Conservation (phyloP, 2,888 invertebrate species). For the Geophilus truncorum region DNA sequence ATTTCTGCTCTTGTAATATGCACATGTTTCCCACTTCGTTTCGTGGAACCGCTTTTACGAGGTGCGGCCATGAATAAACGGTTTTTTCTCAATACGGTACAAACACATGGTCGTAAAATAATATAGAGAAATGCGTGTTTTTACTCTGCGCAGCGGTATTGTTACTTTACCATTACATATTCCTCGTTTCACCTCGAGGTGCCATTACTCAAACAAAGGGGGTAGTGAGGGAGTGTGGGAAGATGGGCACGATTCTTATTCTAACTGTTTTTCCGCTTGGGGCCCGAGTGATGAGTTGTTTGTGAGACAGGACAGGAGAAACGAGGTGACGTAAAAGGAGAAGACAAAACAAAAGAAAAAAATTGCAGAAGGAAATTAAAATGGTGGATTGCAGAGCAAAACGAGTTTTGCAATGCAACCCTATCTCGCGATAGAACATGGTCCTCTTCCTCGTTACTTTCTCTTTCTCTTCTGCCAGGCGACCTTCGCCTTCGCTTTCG, state of each 20-base stretch:
- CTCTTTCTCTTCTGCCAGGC: not conserved
- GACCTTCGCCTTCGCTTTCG: constrained; percentile 21
- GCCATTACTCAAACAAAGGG: not conserved
- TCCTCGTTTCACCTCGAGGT: not conserved
- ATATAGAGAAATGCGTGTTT: not conserved
- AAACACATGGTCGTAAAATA: constrained; percentile 6
- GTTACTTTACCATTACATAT: not conserved
- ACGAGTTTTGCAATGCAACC: not conserved
- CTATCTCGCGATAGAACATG: not conserved
- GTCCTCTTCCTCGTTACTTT: constrained; percentile 17
- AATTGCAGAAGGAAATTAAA: not conserved
- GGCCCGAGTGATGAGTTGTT: not conserved
- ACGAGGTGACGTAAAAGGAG: not conserved
- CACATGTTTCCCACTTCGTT: not conserved
- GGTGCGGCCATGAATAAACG: not conserved
- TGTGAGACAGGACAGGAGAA: too few species aligned
- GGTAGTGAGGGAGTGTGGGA: not conserved
- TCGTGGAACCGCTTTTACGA: not conserved
- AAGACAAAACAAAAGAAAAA: too few species aligned
- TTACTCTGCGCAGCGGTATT: not conserved
- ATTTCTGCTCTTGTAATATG: not conserved
- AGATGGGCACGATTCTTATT: not conserved
- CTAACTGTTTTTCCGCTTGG: not conserved
- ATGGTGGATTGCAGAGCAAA: not conserved
- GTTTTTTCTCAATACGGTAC: not conserved